Evolutionary conservation across 2,797 vertebrate species (phyloP), one percentile per base, ranked within the genome.

Genomic region (Myotis myotis): DNA sequence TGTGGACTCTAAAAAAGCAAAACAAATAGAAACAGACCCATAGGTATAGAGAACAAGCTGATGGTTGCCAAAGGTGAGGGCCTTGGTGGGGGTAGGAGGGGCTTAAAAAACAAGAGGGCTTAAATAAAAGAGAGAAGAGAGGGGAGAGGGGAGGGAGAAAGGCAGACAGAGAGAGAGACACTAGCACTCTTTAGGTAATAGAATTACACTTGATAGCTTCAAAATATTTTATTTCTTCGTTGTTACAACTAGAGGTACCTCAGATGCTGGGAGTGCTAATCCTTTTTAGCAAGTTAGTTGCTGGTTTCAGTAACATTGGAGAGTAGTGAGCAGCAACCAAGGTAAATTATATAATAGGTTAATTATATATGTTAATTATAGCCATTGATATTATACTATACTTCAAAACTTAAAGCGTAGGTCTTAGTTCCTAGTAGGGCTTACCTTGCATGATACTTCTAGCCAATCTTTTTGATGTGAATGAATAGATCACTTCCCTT

Each of bases 271-370:
- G 17, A 70, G 51, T 47, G 49, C n/a, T 82, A 93, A 84, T 85
- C 3, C 30, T 74, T 79, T 86, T 87, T 57, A 82, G 44, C 75
- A 87, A 87, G 75, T 92, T 95, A 86, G 92, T 83, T 97, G 75
- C 90, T 90, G 38, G 44, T 89, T 91, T 94, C 68, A 78, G 76
- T 53, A 51, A 49, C 87, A 85, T 25, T 68, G 49, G 70, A 83
- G 33, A 30, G 33, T 68, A 89, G 75, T 89, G 95, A 94, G 53
- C 28, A 84, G 78, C n/a, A 79, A 57, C 9, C 28, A 75, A 91
- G 57, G 33, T 95, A 91, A 95, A 94, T 94, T 96, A 84, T 57
- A 93, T 74, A 44, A 86, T 92, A 92, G 33, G 19, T 70, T 96
- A 89, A 86, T 85, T 84, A 85, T 44, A 94, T 79, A 25, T 70